Percentiles rank a stretch among this genome's conserved stretches.
phyloP scores from a whole-genome alignment of 2,797 vertebrate genomes.

The Oceanodroma leucorhoa region DNA sequence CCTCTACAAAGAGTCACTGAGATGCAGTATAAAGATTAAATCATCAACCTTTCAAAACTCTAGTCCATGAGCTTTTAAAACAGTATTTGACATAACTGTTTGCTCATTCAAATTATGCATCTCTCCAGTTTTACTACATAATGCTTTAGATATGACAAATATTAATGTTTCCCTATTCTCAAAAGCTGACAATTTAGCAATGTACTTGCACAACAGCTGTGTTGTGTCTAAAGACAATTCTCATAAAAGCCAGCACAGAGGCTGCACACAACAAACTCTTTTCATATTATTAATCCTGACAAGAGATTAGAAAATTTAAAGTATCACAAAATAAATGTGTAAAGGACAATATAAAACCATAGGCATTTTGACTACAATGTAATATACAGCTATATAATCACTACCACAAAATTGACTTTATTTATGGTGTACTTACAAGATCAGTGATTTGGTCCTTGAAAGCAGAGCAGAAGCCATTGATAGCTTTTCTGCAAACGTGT shows the following conservation, averaged over 20 bases:
- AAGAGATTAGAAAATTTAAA: not conserved
- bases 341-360: not conserved
- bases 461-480: slow-evolving; percentile 60
- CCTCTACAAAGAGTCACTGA: not conserved
- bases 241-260: not conserved
- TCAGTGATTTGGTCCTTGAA: slow-evolving; percentile 71
- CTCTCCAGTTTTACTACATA: not conserved
- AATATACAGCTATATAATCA: not conserved
- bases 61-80: not conserved
- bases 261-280: not conserved
- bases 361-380: not conserved
- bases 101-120: not conserved
- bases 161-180: not conserved
- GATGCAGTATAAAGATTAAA: not conserved
- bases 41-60: not conserved
- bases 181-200: not conserved
- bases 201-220: not conserved
- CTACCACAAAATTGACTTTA: not conserved
- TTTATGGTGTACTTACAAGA: slow-evolving; percentile 65
- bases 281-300: not conserved
- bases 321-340: not conserved
- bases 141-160: not conserved
- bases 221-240: not conserved
- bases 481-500: slow-evolving; percentile 41
- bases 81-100: not conserved